A percentile compares a stretch with the other conserved stretches of the same genome.
phyloP scores from a whole-genome alignment of 1,140 invertebrate genomes.

The Eumaeus atala region DNA sequence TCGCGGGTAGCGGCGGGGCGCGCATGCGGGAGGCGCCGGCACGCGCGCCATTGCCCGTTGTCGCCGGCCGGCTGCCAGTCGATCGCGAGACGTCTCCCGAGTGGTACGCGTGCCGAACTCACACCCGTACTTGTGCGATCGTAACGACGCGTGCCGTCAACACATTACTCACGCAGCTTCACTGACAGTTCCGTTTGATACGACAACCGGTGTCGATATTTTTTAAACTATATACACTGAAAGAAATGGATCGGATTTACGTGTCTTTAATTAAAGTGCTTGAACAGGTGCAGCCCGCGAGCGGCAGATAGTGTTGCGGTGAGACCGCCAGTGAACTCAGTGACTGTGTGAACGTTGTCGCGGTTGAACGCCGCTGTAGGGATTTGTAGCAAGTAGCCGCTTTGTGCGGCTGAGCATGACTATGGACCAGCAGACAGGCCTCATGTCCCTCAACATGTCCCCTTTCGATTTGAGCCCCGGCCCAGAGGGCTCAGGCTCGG shows the following conservation, averaged over 20 bases:
- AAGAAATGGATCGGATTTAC: slow-evolving; percentile 68
- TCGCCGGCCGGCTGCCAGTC: slow-evolving; percentile 65
- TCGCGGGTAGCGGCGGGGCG: slow-evolving; percentile 73
- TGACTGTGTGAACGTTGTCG: slow-evolving; percentile 70
- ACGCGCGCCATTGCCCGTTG: slow-evolving; percentile 54
- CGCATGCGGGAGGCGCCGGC: slow-evolving; percentile 70
- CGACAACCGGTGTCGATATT: slow-evolving; percentile 32
- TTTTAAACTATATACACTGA: slow-evolving; percentile 19
- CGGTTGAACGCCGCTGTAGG: slow-evolving; percentile 61
- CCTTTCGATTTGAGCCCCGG: slow-evolving; percentile 85
- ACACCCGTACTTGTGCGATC: slow-evolving; percentile 43
- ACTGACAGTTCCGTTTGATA: slow-evolving; percentile 32
- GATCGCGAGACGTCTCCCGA: slow-evolving; percentile 60
- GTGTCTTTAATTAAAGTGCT: slow-evolving; percentile 58
- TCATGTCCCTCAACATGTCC: slow-evolving; percentile 90
- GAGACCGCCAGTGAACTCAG: slow-evolving; percentile 69
- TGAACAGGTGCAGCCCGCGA: slow-evolving; percentile 65
- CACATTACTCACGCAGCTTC: slow-evolving; percentile 38
- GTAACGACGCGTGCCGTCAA: slow-evolving; percentile 55
- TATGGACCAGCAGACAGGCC: slow-evolving; percentile 82
- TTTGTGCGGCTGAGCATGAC: slow-evolving; percentile 73
- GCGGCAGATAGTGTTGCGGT: slow-evolving; percentile 70
- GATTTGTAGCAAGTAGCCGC: slow-evolving; percentile 60
- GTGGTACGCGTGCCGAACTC: slow-evolving; percentile 52
- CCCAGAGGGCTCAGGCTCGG: slow-evolving; percentile 77